These are phyloP conservation scores for Drosophila tropicalis DNA, from an alignment of 1,140 invertebrate species.

Conservation along the genomic window DNA sequence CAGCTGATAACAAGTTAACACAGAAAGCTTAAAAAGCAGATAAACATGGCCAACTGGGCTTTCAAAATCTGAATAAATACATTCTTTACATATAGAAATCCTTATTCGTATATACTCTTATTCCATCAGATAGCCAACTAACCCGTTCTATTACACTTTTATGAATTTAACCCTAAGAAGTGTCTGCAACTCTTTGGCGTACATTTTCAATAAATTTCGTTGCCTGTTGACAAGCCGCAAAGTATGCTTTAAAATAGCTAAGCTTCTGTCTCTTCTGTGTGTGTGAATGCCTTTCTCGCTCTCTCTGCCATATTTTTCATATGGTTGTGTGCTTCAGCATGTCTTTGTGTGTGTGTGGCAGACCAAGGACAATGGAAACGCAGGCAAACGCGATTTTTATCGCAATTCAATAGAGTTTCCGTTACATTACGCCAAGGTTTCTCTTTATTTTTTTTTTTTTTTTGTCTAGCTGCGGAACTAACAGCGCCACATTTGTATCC, in stretches of 20 bases:
- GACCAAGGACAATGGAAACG: conserved; percentile 43
- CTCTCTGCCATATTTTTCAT: conserved; percentile 1
- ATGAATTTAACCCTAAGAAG: neutral
- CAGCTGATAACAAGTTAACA: too few relatives aligned
- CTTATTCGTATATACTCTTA: too few relatives aligned
- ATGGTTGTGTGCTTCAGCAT: too few relatives aligned
- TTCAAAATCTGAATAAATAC: too few relatives aligned
- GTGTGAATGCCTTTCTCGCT: neutral
- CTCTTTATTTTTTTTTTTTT: neutral
- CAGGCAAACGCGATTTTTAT: conserved; percentile 77
- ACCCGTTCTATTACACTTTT: neutral
- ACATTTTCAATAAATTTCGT: conserved; percentile 75
- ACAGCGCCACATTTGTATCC: conserved; percentile 79
- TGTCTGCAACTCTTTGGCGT: conserved; percentile 67
- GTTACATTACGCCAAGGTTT: conserved; percentile 69
- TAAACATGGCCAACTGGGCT: too few relatives aligned
- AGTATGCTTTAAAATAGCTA: conserved; percentile 77
- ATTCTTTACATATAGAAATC: too few relatives aligned
- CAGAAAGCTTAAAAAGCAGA: too few relatives aligned
- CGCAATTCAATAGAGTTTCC: conserved; percentile 80
- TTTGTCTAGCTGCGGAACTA: conserved; percentile 77
- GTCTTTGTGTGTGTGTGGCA: conserved; percentile 24
- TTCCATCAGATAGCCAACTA: neutral
- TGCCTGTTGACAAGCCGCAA: conserved; percentile 76
- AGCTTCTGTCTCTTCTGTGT: conserved; percentile 28